These are phyloP conservation scores for Ceryle rudis DNA, from an alignment of 2,797 vertebrate genomes.

Conservation along the genomic window DNA sequence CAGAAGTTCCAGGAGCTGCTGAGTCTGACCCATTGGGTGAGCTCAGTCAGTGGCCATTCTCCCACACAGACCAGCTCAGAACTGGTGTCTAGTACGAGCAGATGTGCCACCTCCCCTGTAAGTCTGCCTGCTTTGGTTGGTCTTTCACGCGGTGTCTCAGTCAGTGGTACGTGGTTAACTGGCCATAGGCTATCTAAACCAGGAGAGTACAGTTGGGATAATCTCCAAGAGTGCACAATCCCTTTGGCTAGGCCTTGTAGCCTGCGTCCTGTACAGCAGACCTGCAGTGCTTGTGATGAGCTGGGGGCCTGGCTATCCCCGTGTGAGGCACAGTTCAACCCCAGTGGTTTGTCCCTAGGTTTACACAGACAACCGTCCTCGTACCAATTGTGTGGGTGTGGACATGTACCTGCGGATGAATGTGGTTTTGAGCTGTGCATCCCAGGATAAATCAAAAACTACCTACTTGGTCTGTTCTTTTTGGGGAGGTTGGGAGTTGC, in stretches of 20 bases:
- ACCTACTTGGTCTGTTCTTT: not conserved
- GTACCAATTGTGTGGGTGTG: accelerated
- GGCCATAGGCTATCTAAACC: accelerated
- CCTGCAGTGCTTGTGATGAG: not conserved
- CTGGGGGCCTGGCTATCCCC: not conserved
- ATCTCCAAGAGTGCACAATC: not conserved
- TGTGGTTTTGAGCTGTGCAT: not conserved
- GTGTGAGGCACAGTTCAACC: not conserved
- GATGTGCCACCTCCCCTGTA: not conserved
- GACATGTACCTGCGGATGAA: accelerated
- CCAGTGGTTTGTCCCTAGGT: not conserved
- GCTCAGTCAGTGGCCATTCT: not conserved
- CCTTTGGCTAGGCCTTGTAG: not conserved
- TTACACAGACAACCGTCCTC: not conserved
- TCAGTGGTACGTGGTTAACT: not conserved
- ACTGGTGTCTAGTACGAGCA: not conserved
- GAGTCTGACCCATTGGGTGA: not conserved
- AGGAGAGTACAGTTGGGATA: not conserved
- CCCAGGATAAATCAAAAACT: not conserved
- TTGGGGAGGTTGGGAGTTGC: not conserved
- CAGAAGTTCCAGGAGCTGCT: not conserved
- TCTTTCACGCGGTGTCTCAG: accelerated
- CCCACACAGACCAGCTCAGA: not conserved
- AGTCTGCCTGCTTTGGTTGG: not conserved
- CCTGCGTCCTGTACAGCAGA: accelerated